A percentile compares a stretch with the other conserved stretches of the same genome.
These are phyloP conservation scores for Lochmaea crataegi DNA, from an alignment of 2,888 invertebrate species.

Conservation along the genomic window DNA sequence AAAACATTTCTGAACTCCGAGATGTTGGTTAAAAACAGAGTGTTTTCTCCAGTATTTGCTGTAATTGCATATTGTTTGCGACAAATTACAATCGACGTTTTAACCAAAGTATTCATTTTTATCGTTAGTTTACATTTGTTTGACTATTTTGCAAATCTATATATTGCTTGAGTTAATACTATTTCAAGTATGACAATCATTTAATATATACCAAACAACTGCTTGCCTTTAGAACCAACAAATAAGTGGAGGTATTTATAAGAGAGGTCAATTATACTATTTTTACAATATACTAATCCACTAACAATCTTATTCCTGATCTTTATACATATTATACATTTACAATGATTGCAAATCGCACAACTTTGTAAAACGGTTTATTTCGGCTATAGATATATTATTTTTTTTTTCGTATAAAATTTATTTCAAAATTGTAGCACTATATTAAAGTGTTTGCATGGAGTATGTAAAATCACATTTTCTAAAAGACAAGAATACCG, in stretches of 20 bases:
- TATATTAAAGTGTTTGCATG: slow-evolving; percentile 26
- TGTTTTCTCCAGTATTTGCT: no score
- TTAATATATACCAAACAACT: slow-evolving; percentile 53
- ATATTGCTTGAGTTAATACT: neutral
- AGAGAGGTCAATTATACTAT: slow-evolving; percentile 50
- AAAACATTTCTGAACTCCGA: no score
- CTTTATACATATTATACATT: slow-evolving; percentile 62
- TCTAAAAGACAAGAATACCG: neutral
- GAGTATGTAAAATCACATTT: slow-evolving; percentile 27
- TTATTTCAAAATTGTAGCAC: slow-evolving; percentile 36
- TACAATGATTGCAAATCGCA: slow-evolving; percentile 66
- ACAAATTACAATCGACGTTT: no score
- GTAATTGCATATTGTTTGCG: no score
- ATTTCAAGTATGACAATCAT: slow-evolving; percentile 42
- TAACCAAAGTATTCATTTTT: no score
- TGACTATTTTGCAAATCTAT: no score
- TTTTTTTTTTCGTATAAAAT: slow-evolving; percentile 35
- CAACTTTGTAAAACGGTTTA: slow-evolving; percentile 56
- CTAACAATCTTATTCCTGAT: slow-evolving; percentile 57
- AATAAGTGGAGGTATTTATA: slow-evolving; percentile 38
- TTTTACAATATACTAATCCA: slow-evolving; percentile 54
- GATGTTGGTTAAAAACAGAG: no score
- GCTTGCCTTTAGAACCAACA: slow-evolving; percentile 57
- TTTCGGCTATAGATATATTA: slow-evolving; percentile 42
- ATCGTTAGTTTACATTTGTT: no score